Base-by-base conservation (phyloP, 2,888 invertebrate species). In the Xiphydria camelus region DNA sequence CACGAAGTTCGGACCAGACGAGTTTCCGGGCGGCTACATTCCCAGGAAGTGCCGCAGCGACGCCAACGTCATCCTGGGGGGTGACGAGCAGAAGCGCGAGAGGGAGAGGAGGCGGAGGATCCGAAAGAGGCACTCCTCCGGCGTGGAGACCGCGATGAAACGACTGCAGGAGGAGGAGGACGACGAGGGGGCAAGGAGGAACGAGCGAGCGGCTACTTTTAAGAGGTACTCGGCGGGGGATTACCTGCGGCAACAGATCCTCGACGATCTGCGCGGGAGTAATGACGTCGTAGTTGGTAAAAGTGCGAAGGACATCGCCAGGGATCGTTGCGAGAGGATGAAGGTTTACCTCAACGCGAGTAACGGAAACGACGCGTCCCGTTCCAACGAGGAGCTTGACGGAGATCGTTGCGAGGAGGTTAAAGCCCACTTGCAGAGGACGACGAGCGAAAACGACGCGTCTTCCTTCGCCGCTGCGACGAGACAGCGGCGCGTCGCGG, bases 11-110 rank as follows among this genome's bases (percentile, higher is more conserved):
- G 69, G 66, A 0, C 31, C 47, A 3, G 45, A 52, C 6, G 48
- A 56, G 4, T 61, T 59, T 20, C n/a, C n/a, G n/a, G 32, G 22
- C 17, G 58, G 53, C 2, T 59, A 49, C 22, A 21, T 25, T 43
- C 69, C 73, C 0, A 54, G 66, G 10, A 73, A 70, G 23, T 69
- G 68, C 2, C 54, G 61, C 3, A 71, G 71, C 48, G 65, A 68
- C 5, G 61, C 55, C 1, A 52, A 53, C 19, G 47, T 70, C 12
- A 52, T 41, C n/a, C n/a, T 17, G 3, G 29, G 6, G 5, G n/a
- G n/a, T n/a, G n/a, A n/a, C n/a, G 12, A 29, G 29, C 12, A 14
- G 1, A 12, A 29, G 14, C n/a, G n/a, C n/a, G 22, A 39, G 3
- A 34, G 29, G 14, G 51, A 44, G 43, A 53, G 14, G 49, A 35